Conservation (phyloP, 2,888 invertebrate genomes). For the Meteorus cinctellus region DNA sequence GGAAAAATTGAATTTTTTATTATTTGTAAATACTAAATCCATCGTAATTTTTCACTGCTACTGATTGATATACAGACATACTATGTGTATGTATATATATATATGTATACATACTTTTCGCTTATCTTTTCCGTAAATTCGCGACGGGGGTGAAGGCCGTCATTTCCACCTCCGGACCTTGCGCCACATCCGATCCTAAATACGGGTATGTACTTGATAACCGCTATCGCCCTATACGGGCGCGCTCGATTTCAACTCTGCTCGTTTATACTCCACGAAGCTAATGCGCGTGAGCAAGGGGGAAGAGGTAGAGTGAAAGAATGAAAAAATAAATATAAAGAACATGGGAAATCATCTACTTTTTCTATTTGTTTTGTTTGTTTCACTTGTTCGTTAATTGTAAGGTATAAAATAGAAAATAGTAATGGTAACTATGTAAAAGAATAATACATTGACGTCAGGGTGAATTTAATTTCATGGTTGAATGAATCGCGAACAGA, state of each 20-base stretch:
- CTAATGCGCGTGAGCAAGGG: background rate
- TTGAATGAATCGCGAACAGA: no score
- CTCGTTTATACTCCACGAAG: background rate
- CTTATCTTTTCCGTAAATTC: slow-evolving; percentile 35
- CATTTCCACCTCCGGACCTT: slow-evolving; percentile 37
- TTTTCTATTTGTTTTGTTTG: background rate
- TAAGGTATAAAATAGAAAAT: no score
- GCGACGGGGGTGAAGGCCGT: slow-evolving; percentile 32
- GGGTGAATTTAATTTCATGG: no score
- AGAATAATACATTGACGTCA: no score
- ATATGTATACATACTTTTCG: slow-evolving; percentile 5
- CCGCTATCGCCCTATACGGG: slow-evolving; percentile 42
- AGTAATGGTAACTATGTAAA: no score
- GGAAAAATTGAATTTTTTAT: background rate
- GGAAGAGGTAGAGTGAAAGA: background rate
- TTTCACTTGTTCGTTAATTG: no score
- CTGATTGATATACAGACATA: background rate
- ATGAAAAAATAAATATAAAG: background rate
- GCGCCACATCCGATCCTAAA: slow-evolving; percentile 32
- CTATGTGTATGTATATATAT: background rate
- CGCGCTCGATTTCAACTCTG: slow-evolving; percentile 38
- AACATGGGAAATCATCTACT: slow-evolving; percentile 13
- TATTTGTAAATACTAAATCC: slow-evolving; percentile 15
- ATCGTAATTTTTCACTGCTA: background rate
- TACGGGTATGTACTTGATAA: slow-evolving; percentile 46